These are phyloP conservation scores for Automeris io DNA, from an alignment of 2,888 invertebrate species.

Conservation along the genomic window DNA sequence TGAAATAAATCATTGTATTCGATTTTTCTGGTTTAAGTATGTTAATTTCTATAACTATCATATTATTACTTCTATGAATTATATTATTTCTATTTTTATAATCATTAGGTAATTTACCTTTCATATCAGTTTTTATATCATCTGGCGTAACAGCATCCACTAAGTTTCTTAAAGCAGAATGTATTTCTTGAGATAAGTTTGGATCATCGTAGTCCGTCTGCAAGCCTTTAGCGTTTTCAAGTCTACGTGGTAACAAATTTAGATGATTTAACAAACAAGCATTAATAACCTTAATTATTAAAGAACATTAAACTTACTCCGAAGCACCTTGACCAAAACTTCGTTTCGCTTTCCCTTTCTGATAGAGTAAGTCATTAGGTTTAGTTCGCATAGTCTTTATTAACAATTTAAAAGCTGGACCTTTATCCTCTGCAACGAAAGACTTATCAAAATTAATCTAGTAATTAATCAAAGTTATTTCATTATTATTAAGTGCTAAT, in stretches of 20 bases:
- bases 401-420: constrained; percentile 45
- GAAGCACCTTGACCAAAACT: constrained; percentile 39
- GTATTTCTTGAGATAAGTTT: constrained; percentile 42
- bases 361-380: constrained; percentile 32
- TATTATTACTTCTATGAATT: background rate
- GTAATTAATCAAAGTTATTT: background rate
- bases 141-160: constrained; percentile 29
- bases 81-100: background rate
- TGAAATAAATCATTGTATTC: no score
- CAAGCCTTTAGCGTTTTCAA: constrained; percentile 42
- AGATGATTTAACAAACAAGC: no score
- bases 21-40: no score
- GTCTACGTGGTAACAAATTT: constrained; percentile 30
- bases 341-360: constrained; percentile 33
- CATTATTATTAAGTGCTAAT: background rate
- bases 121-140: constrained; percentile 44
- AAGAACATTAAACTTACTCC: constrained; percentile 36
- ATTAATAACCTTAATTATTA: background rate
- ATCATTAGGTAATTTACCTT: constrained; percentile 25
- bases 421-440: constrained; percentile 49
- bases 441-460: constrained; percentile 6
- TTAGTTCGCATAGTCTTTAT: constrained; percentile 37
- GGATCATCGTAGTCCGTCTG: constrained; percentile 53
- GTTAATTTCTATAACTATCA: background rate
- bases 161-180: constrained; percentile 28